These are phyloP conservation scores for Acropora yongei DNA, from an alignment of 64 coral and sea anemone species.

Conservation along the genomic window DNA sequence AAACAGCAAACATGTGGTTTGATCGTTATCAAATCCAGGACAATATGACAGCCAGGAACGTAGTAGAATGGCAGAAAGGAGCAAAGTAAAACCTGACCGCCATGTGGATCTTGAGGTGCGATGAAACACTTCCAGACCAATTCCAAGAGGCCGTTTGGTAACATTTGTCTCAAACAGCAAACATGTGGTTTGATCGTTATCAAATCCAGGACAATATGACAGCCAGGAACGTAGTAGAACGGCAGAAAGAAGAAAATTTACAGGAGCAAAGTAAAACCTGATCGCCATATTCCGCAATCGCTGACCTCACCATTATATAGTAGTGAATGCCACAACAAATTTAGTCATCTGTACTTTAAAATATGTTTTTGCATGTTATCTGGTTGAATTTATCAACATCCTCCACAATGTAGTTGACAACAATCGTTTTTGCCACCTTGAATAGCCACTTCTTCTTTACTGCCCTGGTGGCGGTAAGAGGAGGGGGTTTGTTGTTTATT, in stretches of 20 bases:
- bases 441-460: no score
- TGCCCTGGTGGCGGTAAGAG: no score
- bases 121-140: background rate
- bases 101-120: background rate
- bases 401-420: no score
- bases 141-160: background rate
- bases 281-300: background rate
- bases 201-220: background rate
- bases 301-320: background rate
- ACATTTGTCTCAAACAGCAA: background rate
- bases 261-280: background rate
- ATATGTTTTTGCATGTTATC: no score
- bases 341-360: no score
- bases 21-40: background rate
- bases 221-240: conserved; percentile 1
- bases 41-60: background rate
- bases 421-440: no score
- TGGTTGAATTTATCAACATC: no score
- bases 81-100: background rate
- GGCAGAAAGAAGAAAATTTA: background rate
- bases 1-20: background rate
- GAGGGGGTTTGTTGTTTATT: no score
- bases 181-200: background rate
- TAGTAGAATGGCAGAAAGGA: conserved; percentile 4
- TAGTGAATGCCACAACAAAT: no score